Conservation (phyloP, 2,888 invertebrate species). For the Amphipoea oculea region DNA sequence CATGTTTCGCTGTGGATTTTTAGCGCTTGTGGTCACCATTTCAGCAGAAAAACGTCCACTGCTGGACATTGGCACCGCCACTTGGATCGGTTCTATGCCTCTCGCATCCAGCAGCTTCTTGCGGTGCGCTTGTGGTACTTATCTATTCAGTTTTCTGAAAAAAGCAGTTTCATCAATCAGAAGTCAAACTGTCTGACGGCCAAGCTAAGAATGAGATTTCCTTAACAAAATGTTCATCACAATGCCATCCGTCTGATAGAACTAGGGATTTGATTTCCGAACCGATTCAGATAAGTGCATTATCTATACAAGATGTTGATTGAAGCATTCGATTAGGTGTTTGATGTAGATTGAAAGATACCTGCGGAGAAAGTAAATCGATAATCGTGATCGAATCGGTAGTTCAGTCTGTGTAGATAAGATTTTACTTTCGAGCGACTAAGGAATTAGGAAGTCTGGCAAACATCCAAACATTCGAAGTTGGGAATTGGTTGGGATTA, state of each 20-base stretch:
- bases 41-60: not conserved
- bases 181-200: not conserved
- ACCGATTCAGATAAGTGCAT: conserved; percentile 45
- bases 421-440: conserved; percentile 52
- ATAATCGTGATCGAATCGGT: conserved; percentile 69
- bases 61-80: not conserved
- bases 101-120: not conserved
- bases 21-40: not conserved
- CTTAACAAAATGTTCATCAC: not conserved
- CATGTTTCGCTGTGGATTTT: too few species aligned
- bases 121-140: too few species aligned
- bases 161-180: not conserved
- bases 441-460: conserved; percentile 55
- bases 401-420: conserved; percentile 56
- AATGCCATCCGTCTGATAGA: not conserved
- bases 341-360: conserved; percentile 68
- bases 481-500: conserved; percentile 29
- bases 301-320: conserved; percentile 65
- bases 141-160: not conserved
- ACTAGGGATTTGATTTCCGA: conserved; percentile 14
- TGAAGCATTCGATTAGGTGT: conserved; percentile 70
- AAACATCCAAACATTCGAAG: conserved; percentile 18
- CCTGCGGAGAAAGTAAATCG: conserved; percentile 77
- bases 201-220: not conserved
- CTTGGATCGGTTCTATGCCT: not conserved